A percentile compares a stretch with the other conserved stretches of the same genome.
phyloP scores from a whole-genome alignment of 2,797 vertebrate species.

The Serranus cabrilla region DNA sequence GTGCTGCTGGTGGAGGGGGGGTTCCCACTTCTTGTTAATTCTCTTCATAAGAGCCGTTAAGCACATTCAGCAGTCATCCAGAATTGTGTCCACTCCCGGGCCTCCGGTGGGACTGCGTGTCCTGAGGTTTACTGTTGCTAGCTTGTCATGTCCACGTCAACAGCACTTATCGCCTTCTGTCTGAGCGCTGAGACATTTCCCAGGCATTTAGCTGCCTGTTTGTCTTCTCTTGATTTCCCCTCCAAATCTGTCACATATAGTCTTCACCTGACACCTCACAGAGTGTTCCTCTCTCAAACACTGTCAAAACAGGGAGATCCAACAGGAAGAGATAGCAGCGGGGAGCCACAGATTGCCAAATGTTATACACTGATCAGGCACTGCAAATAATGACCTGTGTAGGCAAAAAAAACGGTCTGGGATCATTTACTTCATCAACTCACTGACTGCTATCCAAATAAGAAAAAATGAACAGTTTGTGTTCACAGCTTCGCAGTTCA shows the following conservation, averaged over 20 bases:
- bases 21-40: slow-evolving; percentile 73
- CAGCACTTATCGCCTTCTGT: slow-evolving; percentile 84
- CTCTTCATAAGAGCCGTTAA: slow-evolving; percentile 75
- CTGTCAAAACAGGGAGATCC: slow-evolving; percentile 83
- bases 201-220: slow-evolving; percentile 87
- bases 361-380: slow-evolving; percentile 71
- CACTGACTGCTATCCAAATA: slow-evolving; percentile 65
- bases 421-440: slow-evolving; percentile 74
- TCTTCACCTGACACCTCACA: slow-evolving; percentile 85
- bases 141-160: slow-evolving; percentile 88
- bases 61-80: slow-evolving; percentile 73
- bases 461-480: slow-evolving; percentile 65
- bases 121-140: slow-evolving; percentile 85
- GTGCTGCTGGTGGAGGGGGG: not conserved
- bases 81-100: slow-evolving; percentile 78
- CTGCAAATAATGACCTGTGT: slow-evolving; percentile 76
- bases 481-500: slow-evolving; percentile 65
- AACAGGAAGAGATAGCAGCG: slow-evolving; percentile 76
- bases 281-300: slow-evolving; percentile 81
- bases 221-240: slow-evolving; percentile 86
- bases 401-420: slow-evolving; percentile 57
- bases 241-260: slow-evolving; percentile 86
- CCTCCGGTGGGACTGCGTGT: slow-evolving; percentile 83
- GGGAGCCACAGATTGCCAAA: slow-evolving; percentile 77
- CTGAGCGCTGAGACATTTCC: slow-evolving; percentile 80